Base-by-base conservation (phyloP, 2,113 vertebrate genomes). In the Plectropomus leopardus region DNA sequence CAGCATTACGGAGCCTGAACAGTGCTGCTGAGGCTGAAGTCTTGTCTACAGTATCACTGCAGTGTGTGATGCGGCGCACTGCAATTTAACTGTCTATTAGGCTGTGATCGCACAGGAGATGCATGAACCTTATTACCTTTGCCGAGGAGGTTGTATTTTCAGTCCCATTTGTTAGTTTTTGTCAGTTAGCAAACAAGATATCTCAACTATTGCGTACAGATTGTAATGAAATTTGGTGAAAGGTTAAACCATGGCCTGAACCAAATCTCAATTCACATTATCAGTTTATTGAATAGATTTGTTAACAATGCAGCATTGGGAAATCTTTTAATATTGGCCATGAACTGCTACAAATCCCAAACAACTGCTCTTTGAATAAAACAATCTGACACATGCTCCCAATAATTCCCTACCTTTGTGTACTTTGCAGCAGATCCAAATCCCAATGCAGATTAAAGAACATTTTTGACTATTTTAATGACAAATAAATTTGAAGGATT, bases 51-150 rank as follows among this genome's bases (percentile, higher is more conserved):
- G 72, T 88, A 72, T 82, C 76, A 69, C 83, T 86, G 89, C 87
- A 88, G 85, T 65, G 76, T 90, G 83, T 51, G 84, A 88, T 70
- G 82, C 48, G 26, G 64, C 36, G 30, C 78, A n/a, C 80, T 69
- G 79, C 85, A 88, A 88, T 92, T 92, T 88, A 92, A 89, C 87
- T 76, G 86, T 88, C 82, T 74, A 89, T 92, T 88, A 89, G 72
- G 82, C 84, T 60, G 69, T 36, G 80, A 88, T 73, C 75, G 64
- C 76, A 68, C 76, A 48, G 42, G 30, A 59, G 76, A 80, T 30
- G 69, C 76, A 58, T 77, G 78, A 68, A 77, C 68, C 82, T 78
- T 59, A 61, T 85, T 83, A 80, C 66, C 65, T 82, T 34, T 42
- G 21, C 65, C 5, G 26, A 59, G 60, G 72, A 80, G 86, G 66